Evolutionary conservation across 1,140 invertebrate species (phyloP).

Genomic region (Drosophila lacertosa): DNA sequence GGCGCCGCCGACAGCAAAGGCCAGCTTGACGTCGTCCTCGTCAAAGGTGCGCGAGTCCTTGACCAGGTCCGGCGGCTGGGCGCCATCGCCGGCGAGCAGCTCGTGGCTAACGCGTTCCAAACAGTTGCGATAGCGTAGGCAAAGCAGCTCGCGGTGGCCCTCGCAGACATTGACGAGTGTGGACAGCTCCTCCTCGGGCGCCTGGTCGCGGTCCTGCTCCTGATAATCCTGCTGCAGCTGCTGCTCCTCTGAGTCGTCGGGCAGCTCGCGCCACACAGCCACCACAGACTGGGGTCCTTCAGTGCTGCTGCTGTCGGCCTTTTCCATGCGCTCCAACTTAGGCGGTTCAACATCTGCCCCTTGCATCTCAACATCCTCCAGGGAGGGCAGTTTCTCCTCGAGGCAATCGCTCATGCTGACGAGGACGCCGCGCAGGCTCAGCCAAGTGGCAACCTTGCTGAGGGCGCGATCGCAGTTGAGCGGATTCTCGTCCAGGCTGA

Average conservation of each 20-base stretch:
- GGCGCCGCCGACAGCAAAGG: conserved; percentile 68
- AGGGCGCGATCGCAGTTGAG: conserved; percentile 70
- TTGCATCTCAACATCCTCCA: conserved; percentile 15
- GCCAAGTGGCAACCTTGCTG: conserved; percentile 45
- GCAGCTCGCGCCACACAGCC: conserved; percentile 57
- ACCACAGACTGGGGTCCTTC: conserved; percentile 52
- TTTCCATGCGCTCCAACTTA: conserved; percentile 58
- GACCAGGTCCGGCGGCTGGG: conserved; percentile 30
- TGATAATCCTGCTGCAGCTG: neutral
- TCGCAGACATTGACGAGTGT: conserved; percentile 60
- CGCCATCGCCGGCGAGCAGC: conserved; percentile 39
- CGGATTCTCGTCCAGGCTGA: conserved; percentile 73
- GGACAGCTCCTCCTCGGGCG: conserved; percentile 33
- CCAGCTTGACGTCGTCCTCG: conserved; percentile 70
- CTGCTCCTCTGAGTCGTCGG: conserved; percentile 56
- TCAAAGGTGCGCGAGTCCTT: conserved; percentile 57
- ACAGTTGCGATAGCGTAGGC: conserved; percentile 64
- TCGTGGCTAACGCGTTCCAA: conserved; percentile 66
- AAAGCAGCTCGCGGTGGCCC: conserved; percentile 64
- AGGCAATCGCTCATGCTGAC: conserved; percentile 59
- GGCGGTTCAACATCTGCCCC: neutral
- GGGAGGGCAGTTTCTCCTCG: conserved; percentile 23
- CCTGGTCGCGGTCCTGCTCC: neutral
- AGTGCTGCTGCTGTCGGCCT: conserved; percentile 21
- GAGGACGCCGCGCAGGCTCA: conserved; percentile 56